phyloP scores from a whole-genome alignment of 2,888 invertebrate species.

The Parnassius smintheus region DNA sequence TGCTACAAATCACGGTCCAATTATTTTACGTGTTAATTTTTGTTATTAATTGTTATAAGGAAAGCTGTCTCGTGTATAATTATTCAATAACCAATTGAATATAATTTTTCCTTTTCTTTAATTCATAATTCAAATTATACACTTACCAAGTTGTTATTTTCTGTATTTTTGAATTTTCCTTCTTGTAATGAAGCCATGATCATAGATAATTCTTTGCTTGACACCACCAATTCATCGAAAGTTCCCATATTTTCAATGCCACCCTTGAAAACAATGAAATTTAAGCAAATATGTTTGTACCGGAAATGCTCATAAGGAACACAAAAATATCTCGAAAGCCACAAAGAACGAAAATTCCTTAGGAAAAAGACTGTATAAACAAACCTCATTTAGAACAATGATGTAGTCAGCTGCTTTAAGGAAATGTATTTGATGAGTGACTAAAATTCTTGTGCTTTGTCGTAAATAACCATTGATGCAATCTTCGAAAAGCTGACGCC shows the following conservation, averaged over 20 bases:
- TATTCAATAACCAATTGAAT: too few species aligned
- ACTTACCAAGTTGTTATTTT: conserved; percentile 48
- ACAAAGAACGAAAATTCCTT: neutral
- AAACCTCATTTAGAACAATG: conserved; percentile 79
- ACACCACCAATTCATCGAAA: conserved; percentile 77
- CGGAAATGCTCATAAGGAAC: neutral
- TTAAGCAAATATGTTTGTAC: conserved; percentile 8
- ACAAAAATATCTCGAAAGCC: conserved; percentile 2
- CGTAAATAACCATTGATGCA: conserved; percentile 86
- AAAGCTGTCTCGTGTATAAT: too few species aligned
- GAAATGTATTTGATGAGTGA: conserved; percentile 94
- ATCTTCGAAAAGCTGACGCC: conserved; percentile 88
- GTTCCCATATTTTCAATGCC: conserved; percentile 81
- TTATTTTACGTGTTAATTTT: too few species aligned
- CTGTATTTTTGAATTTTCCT: conserved; percentile 62
- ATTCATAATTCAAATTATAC: too few species aligned
- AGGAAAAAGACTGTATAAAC: conserved; percentile 11
- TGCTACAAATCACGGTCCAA: too few species aligned
- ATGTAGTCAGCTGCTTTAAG: conserved; percentile 85
- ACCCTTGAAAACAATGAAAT: conserved; percentile 59
- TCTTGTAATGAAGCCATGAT: conserved; percentile 70
- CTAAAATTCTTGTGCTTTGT: conserved; percentile 86
- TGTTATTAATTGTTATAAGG: too few species aligned
- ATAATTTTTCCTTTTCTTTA: too few species aligned
- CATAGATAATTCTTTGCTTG: conserved; percentile 81